Evolutionary conservation across 1,140 invertebrate species (phyloP).

Genomic region (Steinernema khuongi): DNA sequence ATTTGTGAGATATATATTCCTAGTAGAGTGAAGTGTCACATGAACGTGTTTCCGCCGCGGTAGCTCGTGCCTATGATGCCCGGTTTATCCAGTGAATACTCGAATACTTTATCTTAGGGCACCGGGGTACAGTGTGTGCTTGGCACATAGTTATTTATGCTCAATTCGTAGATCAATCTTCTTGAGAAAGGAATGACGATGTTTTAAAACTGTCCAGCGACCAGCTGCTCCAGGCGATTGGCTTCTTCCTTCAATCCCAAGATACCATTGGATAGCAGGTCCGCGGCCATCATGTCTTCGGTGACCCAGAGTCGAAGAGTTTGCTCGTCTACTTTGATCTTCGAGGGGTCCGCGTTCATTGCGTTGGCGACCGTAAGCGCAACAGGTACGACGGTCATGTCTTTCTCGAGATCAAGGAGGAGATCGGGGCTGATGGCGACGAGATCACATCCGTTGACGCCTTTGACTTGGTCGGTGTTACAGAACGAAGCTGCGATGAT

Average conservation of each 20-base stretch:
- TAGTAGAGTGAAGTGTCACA: no score
- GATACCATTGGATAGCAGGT: conserved; percentile 91
- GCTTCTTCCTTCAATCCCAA: conserved; percentile 90
- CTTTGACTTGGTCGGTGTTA: conserved; percentile 84
- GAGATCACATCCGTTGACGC: conserved; percentile 90
- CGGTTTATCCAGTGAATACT: no score
- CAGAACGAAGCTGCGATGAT: conserved; percentile 99
- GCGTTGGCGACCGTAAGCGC: conserved; percentile 39
- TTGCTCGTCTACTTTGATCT: background rate
- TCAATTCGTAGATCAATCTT: no score
- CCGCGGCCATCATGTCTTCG: conserved; percentile 94
- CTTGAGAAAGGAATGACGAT: no score
- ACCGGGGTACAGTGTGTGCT: no score
- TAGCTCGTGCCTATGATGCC: no score
- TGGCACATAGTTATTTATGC: no score
- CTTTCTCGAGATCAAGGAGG: conserved; percentile 44
- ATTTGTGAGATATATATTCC: no score
- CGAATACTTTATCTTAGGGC: no score
- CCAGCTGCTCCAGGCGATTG: conserved; percentile 45
- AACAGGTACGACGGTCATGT: conserved; percentile 45
- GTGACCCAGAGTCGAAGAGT: conserved; percentile 68
- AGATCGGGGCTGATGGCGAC: conserved; percentile 73
- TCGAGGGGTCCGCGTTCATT: background rate
- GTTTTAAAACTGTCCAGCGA: conserved; percentile 35
- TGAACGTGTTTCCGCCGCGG: no score